Evolutionary conservation across 2,113 vertebrate species (phyloP).

Genomic region (Gallinago undulata): DNA sequence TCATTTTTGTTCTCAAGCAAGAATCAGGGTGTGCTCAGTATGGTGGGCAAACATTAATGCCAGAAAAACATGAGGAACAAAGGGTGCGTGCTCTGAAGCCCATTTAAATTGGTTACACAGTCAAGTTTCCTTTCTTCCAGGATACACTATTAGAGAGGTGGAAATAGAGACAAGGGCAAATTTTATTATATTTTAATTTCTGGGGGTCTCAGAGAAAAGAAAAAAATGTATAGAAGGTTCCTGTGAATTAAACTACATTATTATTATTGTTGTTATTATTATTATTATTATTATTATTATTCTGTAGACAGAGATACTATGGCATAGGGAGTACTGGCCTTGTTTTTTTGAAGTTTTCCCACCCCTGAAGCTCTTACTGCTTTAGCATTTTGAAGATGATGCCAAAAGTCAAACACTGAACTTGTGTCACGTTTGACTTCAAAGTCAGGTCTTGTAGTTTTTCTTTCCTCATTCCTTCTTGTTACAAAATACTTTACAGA

Average conservation of each 20-base stretch:
- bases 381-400: not conserved
- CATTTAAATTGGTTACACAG: not conserved
- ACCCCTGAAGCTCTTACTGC: not conserved
- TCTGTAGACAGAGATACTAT: not conserved
- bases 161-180: not conserved
- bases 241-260: not conserved
- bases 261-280: not conserved
- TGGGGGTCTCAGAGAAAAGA: not conserved
- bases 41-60: not conserved
- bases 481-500: not conserved
- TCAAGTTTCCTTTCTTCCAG: not conserved
- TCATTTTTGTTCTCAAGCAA: not conserved
- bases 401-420: not conserved
- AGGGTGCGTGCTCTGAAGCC: fast-evolving
- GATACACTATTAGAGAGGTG: not conserved
- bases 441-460: not conserved
- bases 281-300: not conserved
- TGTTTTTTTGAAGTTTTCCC: not conserved
- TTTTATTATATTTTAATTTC: not conserved
- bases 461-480: not conserved
- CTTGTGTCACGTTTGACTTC: not conserved
- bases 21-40: not conserved
- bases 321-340: not conserved
- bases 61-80: not conserved
- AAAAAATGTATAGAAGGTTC: not conserved